A percentile compares a stretch with the other conserved stretches of the same genome.
These are phyloP conservation scores for Vesta saturnalis DNA, from an alignment of 2,888 invertebrate genomes.

Conservation along the genomic window DNA sequence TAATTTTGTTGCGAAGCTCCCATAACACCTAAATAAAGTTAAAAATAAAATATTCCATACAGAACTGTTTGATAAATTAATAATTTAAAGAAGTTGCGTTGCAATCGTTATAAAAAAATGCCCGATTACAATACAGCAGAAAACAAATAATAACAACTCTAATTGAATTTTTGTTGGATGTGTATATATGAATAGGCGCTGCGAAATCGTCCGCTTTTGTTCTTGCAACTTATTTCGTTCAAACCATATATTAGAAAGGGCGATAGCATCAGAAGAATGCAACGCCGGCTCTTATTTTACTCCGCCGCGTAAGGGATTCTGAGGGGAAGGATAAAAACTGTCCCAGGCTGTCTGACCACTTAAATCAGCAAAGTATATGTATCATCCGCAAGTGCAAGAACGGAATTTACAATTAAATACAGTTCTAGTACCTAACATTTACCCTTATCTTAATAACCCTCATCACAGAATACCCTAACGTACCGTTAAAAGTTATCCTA, in stretches of 20 bases:
- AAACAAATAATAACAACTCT: neutral
- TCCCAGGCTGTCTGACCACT: conserved; percentile 37
- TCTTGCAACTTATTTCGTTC: conserved; percentile 47
- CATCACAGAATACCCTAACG: conserved; percentile 18
- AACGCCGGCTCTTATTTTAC: conserved; percentile 45
- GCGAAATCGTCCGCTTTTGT: conserved; percentile 46
- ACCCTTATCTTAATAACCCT: conserved; percentile 24
- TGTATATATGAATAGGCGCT: conserved; percentile 27
- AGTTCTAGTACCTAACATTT: neutral
- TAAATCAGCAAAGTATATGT: conserved; percentile 32
- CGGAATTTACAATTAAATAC: conserved; percentile 10
- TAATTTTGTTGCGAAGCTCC: too few relatives aligned
- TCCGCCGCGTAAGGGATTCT: conserved; percentile 26
- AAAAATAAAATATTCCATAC: too few relatives aligned
- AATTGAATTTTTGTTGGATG: neutral
- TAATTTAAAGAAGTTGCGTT: too few relatives aligned
- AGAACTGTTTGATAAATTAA: too few relatives aligned
- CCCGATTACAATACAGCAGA: too few relatives aligned
- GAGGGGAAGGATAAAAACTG: conserved; percentile 24
- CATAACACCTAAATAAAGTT: too few relatives aligned
- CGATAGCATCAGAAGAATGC: conserved; percentile 56
- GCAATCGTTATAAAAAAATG: too few relatives aligned
- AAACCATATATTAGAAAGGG: conserved; percentile 54
- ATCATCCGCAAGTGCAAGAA: conserved; percentile 15
- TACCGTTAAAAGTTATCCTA: conserved; percentile 28